Conservation (phyloP, 2,888 invertebrate species). For the Oegoconia quadripuncta region DNA sequence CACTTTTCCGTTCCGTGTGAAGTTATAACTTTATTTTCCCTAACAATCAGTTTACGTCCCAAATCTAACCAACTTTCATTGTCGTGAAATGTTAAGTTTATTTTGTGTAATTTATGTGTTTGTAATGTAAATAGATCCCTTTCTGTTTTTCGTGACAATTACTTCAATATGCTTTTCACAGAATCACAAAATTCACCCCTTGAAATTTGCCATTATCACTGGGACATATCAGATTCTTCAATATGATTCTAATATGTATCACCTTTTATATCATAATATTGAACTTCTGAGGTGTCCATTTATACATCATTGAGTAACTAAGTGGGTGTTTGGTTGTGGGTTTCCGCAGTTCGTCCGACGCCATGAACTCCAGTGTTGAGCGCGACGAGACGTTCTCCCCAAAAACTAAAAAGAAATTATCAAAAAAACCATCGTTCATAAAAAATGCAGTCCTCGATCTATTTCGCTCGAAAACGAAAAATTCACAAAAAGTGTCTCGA, state of each 20-base stretch:
- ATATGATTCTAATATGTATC: slow-evolving; percentile 24
- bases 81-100: not conserved
- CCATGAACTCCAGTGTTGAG: slow-evolving; percentile 73
- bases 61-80: too few relatives aligned
- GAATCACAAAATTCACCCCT: slow-evolving; percentile 60
- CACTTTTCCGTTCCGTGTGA: too few relatives aligned
- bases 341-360: slow-evolving; percentile 76
- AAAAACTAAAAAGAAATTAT: slow-evolving; percentile 79
- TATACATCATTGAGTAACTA: slow-evolving; percentile 67
- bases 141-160: slow-evolving; percentile 35
- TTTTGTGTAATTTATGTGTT: slow-evolving; percentile 5
- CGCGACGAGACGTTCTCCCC: slow-evolving; percentile 74
- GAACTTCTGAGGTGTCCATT: slow-evolving; percentile 54
- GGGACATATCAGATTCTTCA: slow-evolving; percentile 56
- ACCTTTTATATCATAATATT: slow-evolving; percentile 23
- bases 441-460: slow-evolving; percentile 76
- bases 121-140: not conserved
- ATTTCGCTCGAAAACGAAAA: slow-evolving; percentile 76
- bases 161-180: slow-evolving; percentile 74
- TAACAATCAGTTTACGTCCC: too few relatives aligned
- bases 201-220: slow-evolving; percentile 51
- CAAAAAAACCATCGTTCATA: slow-evolving; percentile 77
- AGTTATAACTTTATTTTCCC: too few relatives aligned
- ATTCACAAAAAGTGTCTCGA: slow-evolving; percentile 68
- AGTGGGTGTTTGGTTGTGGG: slow-evolving; percentile 76